Evolutionary conservation across 2,888 invertebrate genomes (phyloP), one percentile per base, ranked within the genome.

Genomic region (Hydroisotoma schaefferi): DNA sequence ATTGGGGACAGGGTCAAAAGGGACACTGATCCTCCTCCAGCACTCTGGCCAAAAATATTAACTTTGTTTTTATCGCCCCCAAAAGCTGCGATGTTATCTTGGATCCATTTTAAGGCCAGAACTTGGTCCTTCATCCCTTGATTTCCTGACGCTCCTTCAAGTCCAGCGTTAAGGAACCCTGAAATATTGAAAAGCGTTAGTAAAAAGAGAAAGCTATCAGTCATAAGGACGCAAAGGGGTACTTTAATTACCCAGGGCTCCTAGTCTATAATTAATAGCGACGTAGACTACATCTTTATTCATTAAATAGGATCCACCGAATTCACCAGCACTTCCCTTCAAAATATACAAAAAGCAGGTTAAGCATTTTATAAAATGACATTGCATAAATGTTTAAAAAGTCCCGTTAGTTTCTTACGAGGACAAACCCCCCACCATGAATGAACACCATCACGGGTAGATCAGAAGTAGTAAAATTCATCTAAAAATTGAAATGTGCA

Each of bases 261-360:
- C 68, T 0, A 68, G 46, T 8, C 68, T 46, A 27, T 65, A 68
- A 25, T 65, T 68, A 1, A 68, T 61, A 18, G 57, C 52, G 2
- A 68, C 59, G n/a, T 57, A 28, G 12, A 68, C 54, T 1, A 68
- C 56, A 22, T 63, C 55, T 18, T 63, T 10, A 18, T 20, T 43
- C 43, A 43, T 43, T 10, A 43, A 18, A 20, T n/a, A 43, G 6
- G 6, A 6, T 20, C 43, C 43, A n/a, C 43, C 43, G 43, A n/a
- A 43, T 43, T 43, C 20, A 43, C 18, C 18, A 6, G 43, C 43
- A 18, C 12, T 15, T 6, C 43, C 43, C 43, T 43, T 15, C n/a
- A n/a, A n/a, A n/a, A n/a, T n/a, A n/a, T n/a, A n/a, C n/a, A n/a
- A n/a, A n/a, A n/a, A n/a, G n/a, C n/a, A n/a, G n/a, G n/a, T n/a